phyloP scores from a whole-genome alignment of 2,888 invertebrate species.

The Drosophila antonietae region DNA sequence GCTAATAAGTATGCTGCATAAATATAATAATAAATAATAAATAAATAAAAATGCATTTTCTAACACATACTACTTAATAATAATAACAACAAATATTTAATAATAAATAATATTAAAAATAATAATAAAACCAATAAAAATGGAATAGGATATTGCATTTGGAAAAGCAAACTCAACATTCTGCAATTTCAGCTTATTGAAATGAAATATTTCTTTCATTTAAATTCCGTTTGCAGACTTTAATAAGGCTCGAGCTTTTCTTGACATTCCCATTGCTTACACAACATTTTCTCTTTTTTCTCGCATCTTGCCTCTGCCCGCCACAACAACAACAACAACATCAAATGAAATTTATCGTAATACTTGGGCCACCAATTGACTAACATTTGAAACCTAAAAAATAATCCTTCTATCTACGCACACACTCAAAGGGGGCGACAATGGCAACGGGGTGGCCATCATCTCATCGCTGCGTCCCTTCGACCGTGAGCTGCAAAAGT shows the following conservation, averaged over 20 bases:
- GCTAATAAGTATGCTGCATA: too few species aligned
- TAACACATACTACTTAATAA: background rate
- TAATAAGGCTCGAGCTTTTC: slow-evolving; percentile 11
- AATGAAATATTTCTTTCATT: slow-evolving; percentile 5
- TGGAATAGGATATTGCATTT: background rate
- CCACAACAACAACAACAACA: slow-evolving; percentile 13
- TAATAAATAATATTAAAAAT: background rate
- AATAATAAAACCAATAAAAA: background rate
- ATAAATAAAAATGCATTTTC: too few species aligned
- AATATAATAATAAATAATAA: too few species aligned
- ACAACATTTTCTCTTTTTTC: slow-evolving; percentile 13
- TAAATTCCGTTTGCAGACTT: slow-evolving; percentile 18
- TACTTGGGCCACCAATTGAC: slow-evolving; percentile 29
- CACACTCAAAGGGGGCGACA: slow-evolving; percentile 92
- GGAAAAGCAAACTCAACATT: background rate
- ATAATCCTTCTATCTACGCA: background rate
- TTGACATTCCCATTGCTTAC: slow-evolving; percentile 24
- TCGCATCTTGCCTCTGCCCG: slow-evolving; percentile 17
- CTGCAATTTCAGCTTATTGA: slow-evolving; percentile 8
- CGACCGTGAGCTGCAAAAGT: slow-evolving; percentile 97
- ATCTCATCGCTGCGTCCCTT: slow-evolving; percentile 96
- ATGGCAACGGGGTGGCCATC: slow-evolving; percentile 98
- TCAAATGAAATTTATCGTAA: slow-evolving; percentile 46
- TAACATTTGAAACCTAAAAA: background rate
- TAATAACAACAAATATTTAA: background rate